A percentile compares a stretch with the other conserved stretches of the same genome.
These are phyloP conservation scores for Synodontis membranacea DNA, from an alignment of 2,113 vertebrate genomes.

Conservation along the genomic window DNA sequence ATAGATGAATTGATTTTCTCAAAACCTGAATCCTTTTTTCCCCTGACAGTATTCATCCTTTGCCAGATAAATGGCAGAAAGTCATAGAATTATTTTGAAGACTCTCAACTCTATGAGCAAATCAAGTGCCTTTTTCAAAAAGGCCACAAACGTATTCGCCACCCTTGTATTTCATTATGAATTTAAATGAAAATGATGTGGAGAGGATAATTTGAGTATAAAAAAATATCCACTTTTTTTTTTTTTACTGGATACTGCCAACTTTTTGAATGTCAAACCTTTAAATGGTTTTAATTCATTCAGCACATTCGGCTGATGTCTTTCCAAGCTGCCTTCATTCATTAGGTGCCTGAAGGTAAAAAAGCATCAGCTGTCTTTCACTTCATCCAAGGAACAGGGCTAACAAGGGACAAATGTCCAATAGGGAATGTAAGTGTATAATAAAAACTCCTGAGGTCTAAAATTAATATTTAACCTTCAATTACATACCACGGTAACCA, in stretches of 20 bases:
- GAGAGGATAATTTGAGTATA: conserved; percentile 3
- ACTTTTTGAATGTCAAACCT: conserved; percentile 27
- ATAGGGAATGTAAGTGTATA: conserved; percentile 35
- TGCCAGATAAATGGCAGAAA: no score
- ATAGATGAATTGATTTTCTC: no score
- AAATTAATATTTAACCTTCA: conserved; percentile 70
- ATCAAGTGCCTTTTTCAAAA: no score
- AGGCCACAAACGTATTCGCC: no score
- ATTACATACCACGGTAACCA: conserved; percentile 20
- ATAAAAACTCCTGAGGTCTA: conserved; percentile 64
- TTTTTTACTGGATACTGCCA: conserved; percentile 9
- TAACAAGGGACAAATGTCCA: conserved; percentile 50
- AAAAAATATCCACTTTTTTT: conserved; percentile 30
- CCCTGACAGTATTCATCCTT: no score
- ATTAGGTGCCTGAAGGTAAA: conserved; percentile 55
- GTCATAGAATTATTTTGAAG: no score
- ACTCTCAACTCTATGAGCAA: no score
- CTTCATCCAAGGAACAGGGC: conserved; percentile 47
- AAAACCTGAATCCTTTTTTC: no score
- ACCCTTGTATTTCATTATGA: no score
- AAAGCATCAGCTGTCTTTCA: conserved; percentile 43
- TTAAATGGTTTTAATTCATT: conserved; percentile 36
- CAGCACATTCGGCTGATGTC: conserved; percentile 29
- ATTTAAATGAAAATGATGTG: conserved; percentile 68
- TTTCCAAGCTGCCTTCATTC: conserved; percentile 19